Evolutionary conservation across 2,888 invertebrate species (phyloP).

Genomic region (Odontothrips loti): DNA sequence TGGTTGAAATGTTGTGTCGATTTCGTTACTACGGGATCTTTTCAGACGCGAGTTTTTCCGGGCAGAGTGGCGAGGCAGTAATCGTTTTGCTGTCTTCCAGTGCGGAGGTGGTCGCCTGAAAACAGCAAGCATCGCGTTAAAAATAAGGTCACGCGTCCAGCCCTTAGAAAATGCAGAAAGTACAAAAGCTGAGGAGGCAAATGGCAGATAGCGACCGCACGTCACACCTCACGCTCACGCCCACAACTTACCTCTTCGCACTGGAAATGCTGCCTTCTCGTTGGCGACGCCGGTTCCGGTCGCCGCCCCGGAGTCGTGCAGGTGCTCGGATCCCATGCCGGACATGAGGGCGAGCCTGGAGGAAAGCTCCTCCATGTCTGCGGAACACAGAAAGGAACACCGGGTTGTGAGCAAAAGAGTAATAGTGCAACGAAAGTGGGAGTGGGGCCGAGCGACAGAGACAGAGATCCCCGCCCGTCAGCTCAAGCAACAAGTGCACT

Average conservation of each 20-base stretch:
- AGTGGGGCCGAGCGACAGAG: background rate
- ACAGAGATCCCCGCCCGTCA: background rate
- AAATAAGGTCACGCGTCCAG: background rate
- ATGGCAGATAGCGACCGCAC: background rate
- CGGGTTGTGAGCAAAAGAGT: background rate
- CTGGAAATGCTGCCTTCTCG: background rate
- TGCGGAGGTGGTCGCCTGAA: constrained; percentile 1
- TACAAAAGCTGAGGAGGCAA: background rate
- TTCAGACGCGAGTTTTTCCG: background rate
- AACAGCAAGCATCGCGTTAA: background rate
- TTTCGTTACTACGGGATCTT: background rate
- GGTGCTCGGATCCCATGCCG: background rate
- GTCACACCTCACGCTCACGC: background rate
- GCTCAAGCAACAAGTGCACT: background rate
- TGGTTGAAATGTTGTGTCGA: background rate
- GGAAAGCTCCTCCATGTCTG: constrained; percentile 68
- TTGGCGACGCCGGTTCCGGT: background rate
- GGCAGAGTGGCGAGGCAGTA: constrained; percentile 4
- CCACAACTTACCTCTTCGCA: constrained; percentile 2
- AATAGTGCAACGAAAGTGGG: background rate
- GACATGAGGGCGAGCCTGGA: constrained; percentile 63
- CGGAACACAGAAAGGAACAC: constrained; percentile 42
- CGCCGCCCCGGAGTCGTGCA: background rate
- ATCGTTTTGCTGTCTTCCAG: constrained; percentile 14
- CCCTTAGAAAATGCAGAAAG: background rate